phyloP scores from a whole-genome alignment of 2,113 vertebrate species.

The Cairina moschata region DNA sequence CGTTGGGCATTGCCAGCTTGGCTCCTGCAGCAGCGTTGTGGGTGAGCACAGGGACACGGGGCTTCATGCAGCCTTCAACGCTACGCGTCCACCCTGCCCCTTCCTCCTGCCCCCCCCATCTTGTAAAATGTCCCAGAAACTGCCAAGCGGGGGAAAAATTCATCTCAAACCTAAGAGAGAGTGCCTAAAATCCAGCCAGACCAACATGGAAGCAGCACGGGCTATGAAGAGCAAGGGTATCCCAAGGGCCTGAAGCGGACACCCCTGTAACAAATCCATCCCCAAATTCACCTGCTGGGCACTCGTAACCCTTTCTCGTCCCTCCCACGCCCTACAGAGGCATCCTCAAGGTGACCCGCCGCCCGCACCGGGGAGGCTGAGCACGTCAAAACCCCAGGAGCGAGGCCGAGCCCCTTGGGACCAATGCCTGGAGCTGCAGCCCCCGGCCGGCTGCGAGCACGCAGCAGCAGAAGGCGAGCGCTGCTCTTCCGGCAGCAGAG shows the following conservation, averaged over 20 bases:
- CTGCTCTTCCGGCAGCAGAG: neutral
- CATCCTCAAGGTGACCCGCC: neutral
- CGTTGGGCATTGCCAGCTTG: neutral
- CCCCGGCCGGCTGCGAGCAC: neutral
- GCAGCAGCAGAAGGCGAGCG: neutral
- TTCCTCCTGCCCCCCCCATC: neutral
- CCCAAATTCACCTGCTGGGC: accelerated
- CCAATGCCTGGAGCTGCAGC: neutral
- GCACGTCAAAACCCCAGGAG: too few relatives aligned
- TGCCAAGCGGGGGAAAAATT: neutral
- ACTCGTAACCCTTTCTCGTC: neutral
- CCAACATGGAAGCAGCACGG: neutral
- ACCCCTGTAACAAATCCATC: neutral
- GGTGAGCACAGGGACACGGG: accelerated
- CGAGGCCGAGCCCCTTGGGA: too few relatives aligned
- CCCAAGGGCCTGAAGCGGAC: neutral
- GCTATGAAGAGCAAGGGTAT: neutral
- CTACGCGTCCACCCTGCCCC: neutral
- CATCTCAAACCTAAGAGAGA: neutral
- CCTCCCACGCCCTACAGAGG: neutral
- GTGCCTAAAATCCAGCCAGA: neutral
- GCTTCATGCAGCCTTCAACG: accelerated
- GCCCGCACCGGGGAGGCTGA: too few relatives aligned
- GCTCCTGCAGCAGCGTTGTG: neutral
- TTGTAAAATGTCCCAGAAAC: neutral